phyloP scores from a whole-genome alignment of 2,113 vertebrate genomes.

The Ophthalmotilapia sp. region DNA sequence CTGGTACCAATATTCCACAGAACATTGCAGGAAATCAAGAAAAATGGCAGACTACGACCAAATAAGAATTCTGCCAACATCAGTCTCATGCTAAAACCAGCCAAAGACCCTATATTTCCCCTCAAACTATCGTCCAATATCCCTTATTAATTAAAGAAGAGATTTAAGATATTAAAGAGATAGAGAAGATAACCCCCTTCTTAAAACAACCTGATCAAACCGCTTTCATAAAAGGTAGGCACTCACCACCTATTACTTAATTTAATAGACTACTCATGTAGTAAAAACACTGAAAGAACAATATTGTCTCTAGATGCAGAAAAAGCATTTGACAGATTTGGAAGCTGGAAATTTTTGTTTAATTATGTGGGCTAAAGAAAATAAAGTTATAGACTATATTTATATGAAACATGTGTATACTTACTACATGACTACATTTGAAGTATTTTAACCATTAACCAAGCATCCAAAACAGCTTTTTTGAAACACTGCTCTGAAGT shows the following conservation, averaged over 20 bases:
- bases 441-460: neutral
- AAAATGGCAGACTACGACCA: neutral
- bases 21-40: neutral
- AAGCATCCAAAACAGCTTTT: neutral
- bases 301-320: neutral
- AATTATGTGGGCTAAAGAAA: neutral
- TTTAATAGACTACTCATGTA: neutral
- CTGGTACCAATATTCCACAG: accelerated
- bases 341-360: neutral
- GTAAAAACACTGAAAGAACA: neutral
- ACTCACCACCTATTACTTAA: neutral
- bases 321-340: neutral
- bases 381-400: neutral
- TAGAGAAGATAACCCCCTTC: neutral
- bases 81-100: neutral
- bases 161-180: neutral
- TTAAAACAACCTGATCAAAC: neutral
- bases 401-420: neutral
- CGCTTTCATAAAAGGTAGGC: neutral
- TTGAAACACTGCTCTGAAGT: neutral
- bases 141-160: neutral
- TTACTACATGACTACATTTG: neutral
- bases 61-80: neutral
- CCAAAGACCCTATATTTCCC: neutral
- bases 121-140: neutral